These are phyloP conservation scores for Alosa sapidissima DNA, from an alignment of 2,797 vertebrate species.

Conservation along the genomic window DNA sequence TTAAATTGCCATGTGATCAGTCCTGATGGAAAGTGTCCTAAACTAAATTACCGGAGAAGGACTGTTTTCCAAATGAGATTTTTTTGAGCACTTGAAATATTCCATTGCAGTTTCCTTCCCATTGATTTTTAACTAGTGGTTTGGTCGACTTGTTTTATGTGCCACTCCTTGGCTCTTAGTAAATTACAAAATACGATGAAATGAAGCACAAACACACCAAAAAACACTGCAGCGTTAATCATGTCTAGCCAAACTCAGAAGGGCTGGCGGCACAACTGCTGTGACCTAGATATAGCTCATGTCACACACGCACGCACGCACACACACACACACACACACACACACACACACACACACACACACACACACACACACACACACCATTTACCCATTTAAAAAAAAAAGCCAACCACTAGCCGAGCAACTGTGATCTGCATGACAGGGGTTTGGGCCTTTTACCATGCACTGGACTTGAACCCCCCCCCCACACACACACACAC, in stretches of 20 bases:
- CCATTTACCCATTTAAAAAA: not conserved
- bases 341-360: not conserved
- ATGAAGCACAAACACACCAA: not conserved
- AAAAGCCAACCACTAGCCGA: not conserved
- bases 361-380: not conserved
- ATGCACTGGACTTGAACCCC: not conserved
- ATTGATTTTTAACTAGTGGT: not conserved
- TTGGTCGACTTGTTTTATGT: not conserved
- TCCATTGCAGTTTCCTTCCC: not conserved
- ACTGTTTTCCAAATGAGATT: not conserved
- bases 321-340: not conserved
- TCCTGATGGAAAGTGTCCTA: not conserved
- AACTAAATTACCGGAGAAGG: not conserved
- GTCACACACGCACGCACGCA: not conserved
- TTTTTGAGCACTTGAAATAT: not conserved
- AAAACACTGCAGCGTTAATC: not conserved
- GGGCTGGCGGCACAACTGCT: not conserved
- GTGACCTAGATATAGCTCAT: conserved; percentile 1
- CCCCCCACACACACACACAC: not conserved
- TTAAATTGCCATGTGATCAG: not conserved
- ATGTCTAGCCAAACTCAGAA: not conserved
- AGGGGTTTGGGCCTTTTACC: not conserved
- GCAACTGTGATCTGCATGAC: not conserved
- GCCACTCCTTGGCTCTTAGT: not conserved
- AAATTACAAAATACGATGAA: not conserved